These are phyloP conservation scores for Palythoa heliodiscus DNA, from an alignment of 92 coral and sea anemone species.

Conservation along the genomic window DNA sequence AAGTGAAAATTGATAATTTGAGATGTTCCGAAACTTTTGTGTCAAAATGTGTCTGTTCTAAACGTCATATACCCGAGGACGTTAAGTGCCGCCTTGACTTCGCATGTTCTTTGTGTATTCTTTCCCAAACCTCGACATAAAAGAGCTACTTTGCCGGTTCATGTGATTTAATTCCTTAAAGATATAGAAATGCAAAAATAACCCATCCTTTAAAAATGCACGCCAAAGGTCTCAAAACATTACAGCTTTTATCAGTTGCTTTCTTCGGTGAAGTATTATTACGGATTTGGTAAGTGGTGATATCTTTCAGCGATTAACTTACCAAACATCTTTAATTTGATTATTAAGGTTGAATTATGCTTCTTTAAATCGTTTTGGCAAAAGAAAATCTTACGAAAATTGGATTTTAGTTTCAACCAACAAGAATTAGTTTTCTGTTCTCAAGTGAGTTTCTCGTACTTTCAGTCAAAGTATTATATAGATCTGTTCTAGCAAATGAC, in stretches of 20 bases:
- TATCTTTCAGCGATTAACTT: not conserved
- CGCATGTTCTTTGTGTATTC: not conserved
- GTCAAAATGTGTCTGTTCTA: constrained; percentile 36
- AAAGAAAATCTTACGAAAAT: too few species aligned
- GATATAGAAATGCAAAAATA: not conserved
- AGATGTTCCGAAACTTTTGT: constrained; percentile 9
- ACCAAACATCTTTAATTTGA: not conserved
- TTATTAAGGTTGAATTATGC: not conserved
- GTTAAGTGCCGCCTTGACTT: not conserved
- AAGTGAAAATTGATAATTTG: constrained; percentile 14
- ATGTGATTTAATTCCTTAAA: not conserved
- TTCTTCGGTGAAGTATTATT: not conserved
- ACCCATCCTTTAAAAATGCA: not conserved
- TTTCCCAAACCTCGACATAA: not conserved
- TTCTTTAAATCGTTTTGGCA: not conserved
- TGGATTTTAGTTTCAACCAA: too few species aligned
- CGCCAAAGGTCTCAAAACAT: not conserved
- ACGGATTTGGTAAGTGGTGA: constrained; percentile 21
- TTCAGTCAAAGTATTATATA: too few species aligned
- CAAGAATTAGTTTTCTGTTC: too few species aligned
- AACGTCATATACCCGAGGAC: constrained; percentile 1
- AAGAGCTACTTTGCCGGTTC: not conserved
- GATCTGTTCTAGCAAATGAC: too few species aligned
- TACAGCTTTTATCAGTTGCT: not conserved
- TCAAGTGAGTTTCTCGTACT: too few species aligned